Conservation (phyloP, 2,888 invertebrate genomes). For the Lamellibrachia columna region DNA sequence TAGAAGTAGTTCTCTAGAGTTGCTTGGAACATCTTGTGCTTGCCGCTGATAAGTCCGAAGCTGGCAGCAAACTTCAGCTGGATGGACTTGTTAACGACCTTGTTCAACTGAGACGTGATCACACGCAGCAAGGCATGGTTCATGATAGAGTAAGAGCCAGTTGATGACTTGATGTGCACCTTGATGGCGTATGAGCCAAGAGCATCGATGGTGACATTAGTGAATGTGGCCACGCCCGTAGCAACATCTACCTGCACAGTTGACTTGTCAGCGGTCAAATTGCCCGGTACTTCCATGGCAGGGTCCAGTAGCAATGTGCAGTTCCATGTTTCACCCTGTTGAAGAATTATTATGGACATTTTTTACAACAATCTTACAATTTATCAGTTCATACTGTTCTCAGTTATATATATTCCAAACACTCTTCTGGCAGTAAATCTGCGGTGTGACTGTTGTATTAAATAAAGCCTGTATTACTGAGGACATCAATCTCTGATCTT, state of each 20-base stretch:
- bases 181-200: neutral
- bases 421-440: too few relatives aligned
- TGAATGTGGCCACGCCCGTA: neutral
- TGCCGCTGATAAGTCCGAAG: neutral
- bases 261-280: neutral
- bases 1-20: neutral
- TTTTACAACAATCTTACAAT: neutral
- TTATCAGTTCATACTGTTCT: neutral
- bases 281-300: neutral
- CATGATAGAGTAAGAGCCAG: neutral
- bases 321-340: conserved; percentile 6
- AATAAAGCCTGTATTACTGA: too few relatives aligned
- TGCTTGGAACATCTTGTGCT: neutral
- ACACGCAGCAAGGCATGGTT: neutral
- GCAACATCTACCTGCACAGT: neutral
- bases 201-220: neutral
- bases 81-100: neutral
- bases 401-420: too few relatives aligned
- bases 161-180: neutral
- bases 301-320: neutral
- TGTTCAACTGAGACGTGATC: neutral
- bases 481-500: too few relatives aligned
- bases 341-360: neutral
- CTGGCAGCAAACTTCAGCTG: conserved; percentile 4
- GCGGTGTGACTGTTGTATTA: too few relatives aligned